A percentile compares a stretch with the other conserved stretches of the same genome.
Conservation (phyloP, 1,140 invertebrate species). For the Nymphalis io region DNA sequence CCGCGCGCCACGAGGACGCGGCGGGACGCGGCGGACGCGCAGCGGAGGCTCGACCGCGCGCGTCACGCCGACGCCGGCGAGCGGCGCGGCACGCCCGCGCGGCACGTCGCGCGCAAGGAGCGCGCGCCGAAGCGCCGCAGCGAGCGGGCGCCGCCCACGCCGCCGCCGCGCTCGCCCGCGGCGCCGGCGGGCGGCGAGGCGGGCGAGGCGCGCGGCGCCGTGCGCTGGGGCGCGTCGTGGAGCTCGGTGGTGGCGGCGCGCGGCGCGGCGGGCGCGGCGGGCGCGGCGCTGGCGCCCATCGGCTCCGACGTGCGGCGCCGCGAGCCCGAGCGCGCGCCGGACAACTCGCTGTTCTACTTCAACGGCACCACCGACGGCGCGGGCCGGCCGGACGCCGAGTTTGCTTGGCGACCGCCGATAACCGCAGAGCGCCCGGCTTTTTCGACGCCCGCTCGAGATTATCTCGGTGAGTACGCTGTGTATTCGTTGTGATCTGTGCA, state of each 20-base stretch:
- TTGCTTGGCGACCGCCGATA: conserved; percentile 37
- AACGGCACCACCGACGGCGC: conserved; percentile 68
- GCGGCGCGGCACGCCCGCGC: conserved; percentile 28
- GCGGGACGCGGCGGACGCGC: conserved; percentile 19
- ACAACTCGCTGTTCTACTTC: conserved; percentile 63
- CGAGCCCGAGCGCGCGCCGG: conserved; percentile 43
- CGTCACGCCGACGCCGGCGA: conserved; percentile 29
- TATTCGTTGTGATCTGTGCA: too few relatives aligned
- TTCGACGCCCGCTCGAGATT: conserved; percentile 36
- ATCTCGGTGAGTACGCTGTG: conserved; percentile 37
- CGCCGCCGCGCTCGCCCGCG: conserved; percentile 40
- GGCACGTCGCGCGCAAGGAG: conserved; percentile 42
- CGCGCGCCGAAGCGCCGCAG: conserved; percentile 34
- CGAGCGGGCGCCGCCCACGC: conserved; percentile 29
- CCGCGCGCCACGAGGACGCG: conserved; percentile 24
- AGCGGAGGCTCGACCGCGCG: conserved; percentile 32
- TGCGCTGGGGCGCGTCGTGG: conserved; percentile 55
- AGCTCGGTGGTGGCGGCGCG: conserved; percentile 49
- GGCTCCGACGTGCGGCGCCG: conserved; percentile 51
- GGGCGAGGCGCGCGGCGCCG: conserved; percentile 28
- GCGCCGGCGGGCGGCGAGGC: conserved; percentile 23
- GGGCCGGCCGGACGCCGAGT: conserved; percentile 82
- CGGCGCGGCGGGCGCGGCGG: conserved; percentile 33
- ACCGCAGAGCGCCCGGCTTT: conserved; percentile 32
- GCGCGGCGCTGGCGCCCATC: conserved; percentile 41